phyloP scores from a whole-genome alignment of 2,888 invertebrate species.

The Drosophila prolongata region DNA sequence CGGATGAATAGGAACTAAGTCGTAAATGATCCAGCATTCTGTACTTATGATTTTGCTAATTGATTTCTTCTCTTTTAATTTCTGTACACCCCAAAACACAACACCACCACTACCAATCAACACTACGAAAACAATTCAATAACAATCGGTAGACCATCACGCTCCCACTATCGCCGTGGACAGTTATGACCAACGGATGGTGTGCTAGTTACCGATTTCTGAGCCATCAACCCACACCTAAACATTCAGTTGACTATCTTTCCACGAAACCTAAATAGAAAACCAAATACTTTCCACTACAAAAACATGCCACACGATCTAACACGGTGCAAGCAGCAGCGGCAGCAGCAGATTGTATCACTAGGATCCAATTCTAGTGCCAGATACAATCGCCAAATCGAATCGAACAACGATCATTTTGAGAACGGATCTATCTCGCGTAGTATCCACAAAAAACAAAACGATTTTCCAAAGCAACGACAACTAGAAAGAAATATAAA shows the following conservation, averaged over 20 bases:
- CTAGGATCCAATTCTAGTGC: conserved; percentile 60
- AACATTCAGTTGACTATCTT: conserved; percentile 48
- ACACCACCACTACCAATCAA: conserved; percentile 39
- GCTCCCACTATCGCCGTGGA: conserved; percentile 83
- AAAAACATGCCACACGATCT: conserved; percentile 40
- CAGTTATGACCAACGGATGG: conserved; percentile 83
- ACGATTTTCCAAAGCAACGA: conserved; percentile 46
- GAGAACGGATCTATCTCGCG: conserved; percentile 41
- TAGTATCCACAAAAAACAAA: conserved; percentile 20
- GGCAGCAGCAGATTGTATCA: conserved; percentile 57
- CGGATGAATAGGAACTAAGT: conserved; percentile 51
- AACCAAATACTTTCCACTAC: conserved; percentile 45
- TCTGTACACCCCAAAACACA: conserved; percentile 60
- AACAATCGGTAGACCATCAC: conserved; percentile 81
- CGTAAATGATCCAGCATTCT: conserved; percentile 39
- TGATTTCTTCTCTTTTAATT: conserved; percentile 75
- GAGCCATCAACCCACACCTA: conserved; percentile 57
- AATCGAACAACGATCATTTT: conserved; percentile 43
- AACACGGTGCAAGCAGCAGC: conserved; percentile 63
- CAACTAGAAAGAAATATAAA: conserved; percentile 30
- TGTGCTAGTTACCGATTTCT: conserved; percentile 84
- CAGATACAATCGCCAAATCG: conserved; percentile 37
- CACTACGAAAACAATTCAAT: conserved; percentile 29
- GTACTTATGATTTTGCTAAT: conserved; percentile 72
- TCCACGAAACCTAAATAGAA: conserved; percentile 43